Evolutionary conservation across 2,797 vertebrate species (phyloP).

Genomic region (Lagorchestes hirsutus): DNA sequence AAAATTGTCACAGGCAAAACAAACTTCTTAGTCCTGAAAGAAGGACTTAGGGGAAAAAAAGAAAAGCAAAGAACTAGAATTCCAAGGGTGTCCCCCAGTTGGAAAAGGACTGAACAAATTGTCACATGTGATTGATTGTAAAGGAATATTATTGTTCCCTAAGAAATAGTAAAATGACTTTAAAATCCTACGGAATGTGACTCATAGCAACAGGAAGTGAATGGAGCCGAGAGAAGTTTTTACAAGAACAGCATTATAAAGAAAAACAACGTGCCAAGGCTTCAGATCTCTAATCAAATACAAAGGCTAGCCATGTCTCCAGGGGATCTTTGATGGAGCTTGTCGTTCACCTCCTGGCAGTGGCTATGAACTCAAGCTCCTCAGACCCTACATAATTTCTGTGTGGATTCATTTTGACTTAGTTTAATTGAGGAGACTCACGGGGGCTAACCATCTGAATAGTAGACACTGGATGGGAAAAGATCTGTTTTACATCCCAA

Average conservation of each 20-base stretch:
- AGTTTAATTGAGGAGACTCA: not conserved
- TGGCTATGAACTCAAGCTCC: not conserved
- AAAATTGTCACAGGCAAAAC: not conserved
- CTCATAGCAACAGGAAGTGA: not conserved
- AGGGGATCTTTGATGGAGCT: not conserved
- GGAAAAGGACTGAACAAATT: not conserved
- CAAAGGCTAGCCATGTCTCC: not conserved
- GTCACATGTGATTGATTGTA: not conserved
- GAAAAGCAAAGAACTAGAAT: not conserved
- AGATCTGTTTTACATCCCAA: no score
- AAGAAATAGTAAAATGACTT: not conserved
- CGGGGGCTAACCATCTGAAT: no score
- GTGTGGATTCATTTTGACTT: not conserved
- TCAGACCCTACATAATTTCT: no score
- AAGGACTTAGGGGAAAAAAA: not conserved
- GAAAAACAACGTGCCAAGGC: not conserved
- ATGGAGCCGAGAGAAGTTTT: not conserved
- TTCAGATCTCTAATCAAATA: not conserved
- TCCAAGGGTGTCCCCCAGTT: not conserved
- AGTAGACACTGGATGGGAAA: no score
- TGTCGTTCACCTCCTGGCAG: not conserved
- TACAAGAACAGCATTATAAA: not conserved
- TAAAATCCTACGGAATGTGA: not conserved
- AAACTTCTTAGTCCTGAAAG: not conserved
- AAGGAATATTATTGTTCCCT: not conserved